These are phyloP conservation scores for Diachasmimorpha longicaudata DNA, from an alignment of 1,140 invertebrate species.

Conservation along the genomic window DNA sequence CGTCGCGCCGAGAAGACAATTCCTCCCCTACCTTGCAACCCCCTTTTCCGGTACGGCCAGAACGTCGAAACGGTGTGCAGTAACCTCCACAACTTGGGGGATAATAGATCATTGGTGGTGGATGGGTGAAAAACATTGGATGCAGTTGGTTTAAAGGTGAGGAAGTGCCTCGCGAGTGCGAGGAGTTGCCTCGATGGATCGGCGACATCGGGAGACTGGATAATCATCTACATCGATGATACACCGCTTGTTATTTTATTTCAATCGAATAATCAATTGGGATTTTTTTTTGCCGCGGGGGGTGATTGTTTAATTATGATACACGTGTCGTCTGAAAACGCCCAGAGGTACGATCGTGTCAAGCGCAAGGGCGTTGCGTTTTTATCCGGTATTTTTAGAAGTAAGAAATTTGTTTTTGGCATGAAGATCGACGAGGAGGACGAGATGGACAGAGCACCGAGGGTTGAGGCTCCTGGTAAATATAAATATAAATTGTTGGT, in stretches of 20 bases:
- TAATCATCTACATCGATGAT: neutral
- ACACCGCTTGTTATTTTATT: neutral
- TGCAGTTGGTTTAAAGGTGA: neutral
- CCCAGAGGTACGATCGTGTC: constrained; percentile 51
- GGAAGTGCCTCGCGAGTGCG: constrained; percentile 13
- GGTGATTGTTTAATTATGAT: constrained; percentile 48
- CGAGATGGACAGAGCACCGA: constrained; percentile 49
- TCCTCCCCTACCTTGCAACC: neutral
- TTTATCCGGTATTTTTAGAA: constrained; percentile 52
- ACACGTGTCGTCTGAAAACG: constrained; percentile 52
- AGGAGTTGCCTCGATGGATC: constrained; percentile 37
- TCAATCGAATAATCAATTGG: neutral
- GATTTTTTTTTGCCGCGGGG: neutral
- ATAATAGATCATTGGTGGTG: neutral
- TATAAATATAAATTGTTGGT: neutral
- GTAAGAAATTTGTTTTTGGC: constrained; percentile 51
- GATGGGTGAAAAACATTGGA: neutral
- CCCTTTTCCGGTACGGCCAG: neutral
- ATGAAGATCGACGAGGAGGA: constrained; percentile 60
- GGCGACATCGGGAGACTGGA: constrained; percentile 13
- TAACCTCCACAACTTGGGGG: constrained; percentile 1
- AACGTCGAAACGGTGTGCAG: neutral
- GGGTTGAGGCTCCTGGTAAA: constrained; percentile 54
- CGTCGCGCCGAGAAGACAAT: neutral
- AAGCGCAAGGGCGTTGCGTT: constrained; percentile 56